A percentile compares a stretch with the other conserved stretches of the same genome.
phyloP scores from a whole-genome alignment of 2,797 vertebrate species.

The Sylvilagus floridanus region DNA sequence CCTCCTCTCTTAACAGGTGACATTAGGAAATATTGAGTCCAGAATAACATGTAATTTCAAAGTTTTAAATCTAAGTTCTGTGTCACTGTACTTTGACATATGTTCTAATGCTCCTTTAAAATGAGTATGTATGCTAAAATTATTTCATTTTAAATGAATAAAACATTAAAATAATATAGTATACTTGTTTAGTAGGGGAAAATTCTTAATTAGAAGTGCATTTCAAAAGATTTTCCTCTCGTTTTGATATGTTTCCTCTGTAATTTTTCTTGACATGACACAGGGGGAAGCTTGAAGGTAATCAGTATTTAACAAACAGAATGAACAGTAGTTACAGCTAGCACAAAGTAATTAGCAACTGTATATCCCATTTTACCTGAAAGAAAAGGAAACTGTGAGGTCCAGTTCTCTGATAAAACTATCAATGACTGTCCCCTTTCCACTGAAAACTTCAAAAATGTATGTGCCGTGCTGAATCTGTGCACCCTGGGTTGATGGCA shows the following conservation, averaged over 20 bases:
- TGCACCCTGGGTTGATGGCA: neutral
- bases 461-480: neutral
- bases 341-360: conserved; percentile 89
- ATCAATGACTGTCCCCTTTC: neutral
- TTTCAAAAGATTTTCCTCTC: neutral
- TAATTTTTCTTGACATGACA: conserved; percentile 85
- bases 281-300: conserved; percentile 80
- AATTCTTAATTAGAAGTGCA: conserved; percentile 12
- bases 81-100: conserved; percentile 6
- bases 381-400: conserved; percentile 40
- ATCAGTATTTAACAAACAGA: conserved; percentile 81
- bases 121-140: neutral
- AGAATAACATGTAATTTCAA: neutral
- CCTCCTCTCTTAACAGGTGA: neutral
- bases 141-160: conserved; percentile 17
- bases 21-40: neutral
- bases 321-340: conserved; percentile 86
- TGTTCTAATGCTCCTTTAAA: conserved; percentile 5
- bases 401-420: conserved; percentile 10
- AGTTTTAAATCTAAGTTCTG: neutral
- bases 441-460: neutral
- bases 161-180: neutral
- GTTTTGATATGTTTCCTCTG: conserved; percentile 83
- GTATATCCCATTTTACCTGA: conserved; percentile 86
- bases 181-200: neutral